Evolutionary conservation across 2,113 vertebrate species (phyloP), one percentile per base, ranked within the genome.

Genomic region (Melanostigma gelatinosum): DNA sequence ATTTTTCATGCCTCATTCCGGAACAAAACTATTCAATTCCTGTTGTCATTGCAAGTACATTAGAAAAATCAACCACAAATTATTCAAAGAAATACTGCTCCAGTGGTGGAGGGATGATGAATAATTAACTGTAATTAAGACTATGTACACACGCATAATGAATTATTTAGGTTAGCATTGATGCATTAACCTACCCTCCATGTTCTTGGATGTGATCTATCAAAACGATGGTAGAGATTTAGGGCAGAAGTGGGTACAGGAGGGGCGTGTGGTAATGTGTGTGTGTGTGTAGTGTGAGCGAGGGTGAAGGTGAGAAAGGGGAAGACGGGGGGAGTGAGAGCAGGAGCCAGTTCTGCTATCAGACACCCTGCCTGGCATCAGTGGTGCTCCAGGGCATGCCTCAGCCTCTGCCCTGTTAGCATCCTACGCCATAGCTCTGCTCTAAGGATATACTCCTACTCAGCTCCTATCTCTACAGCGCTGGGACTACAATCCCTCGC

Each of bases 91-190:
- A 90, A 85, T 80, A 83, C 62, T 44, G 77, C 85, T 85, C 75
- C 50, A 75, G 48, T 84, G 83, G 60, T 77, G 80, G 88, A 86
- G 68, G 57, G 70, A 62, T 66, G 77, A 90, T 94, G 81, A 93
- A 93, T 94, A 93, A 92, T 91, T 89, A 90, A 94, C 82, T 83
- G 83, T 91, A 93, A 94, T 93, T 94, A 93, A 94, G 91, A 89
- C 81, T 91, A 90, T 89, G 92, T 91, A 93, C 88, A 94, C 90
- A 92, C 89, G 88, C 90, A 88, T 82, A 85, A 94, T 93, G 7
- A 91, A 94, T 94, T 91, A 92, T 92, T 92, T 80, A 95, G 77
- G 34, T 87, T 68, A 75, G 80, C 88, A 78, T 76, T 92, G 91
- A 94, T 94, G 91, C 89, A 93, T 88, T 88, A 91, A 91, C 91